phyloP scores from a whole-genome alignment of 2,888 invertebrate species.

The Lamellibrachia satsuma region DNA sequence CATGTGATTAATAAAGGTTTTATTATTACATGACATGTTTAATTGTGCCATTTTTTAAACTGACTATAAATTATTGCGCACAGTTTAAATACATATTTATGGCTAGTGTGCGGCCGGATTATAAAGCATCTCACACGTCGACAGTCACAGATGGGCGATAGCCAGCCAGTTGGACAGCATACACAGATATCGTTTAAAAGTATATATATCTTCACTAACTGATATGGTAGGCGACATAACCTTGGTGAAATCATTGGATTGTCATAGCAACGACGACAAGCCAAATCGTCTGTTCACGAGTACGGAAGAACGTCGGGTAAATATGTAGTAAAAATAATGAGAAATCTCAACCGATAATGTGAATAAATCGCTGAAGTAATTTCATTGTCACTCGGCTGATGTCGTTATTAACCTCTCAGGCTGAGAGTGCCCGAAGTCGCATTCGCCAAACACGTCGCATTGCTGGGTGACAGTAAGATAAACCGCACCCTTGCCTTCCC shows the following conservation, averaged over 20 bases:
- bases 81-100: not conserved
- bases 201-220: not conserved
- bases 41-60: not conserved
- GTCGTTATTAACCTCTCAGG: constrained; percentile 3
- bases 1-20: not conserved
- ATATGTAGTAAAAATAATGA: not conserved
- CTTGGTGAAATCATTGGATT: not conserved
- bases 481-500: constrained; percentile 3
- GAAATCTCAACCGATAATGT: not conserved
- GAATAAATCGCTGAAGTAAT: constrained; percentile 17
- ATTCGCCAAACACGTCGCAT: constrained; percentile 17
- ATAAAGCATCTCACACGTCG: not conserved
- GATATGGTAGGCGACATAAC: not conserved
- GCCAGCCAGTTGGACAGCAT: not conserved
- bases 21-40: not conserved
- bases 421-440: not conserved
- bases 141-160: not conserved
- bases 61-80: not conserved
- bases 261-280: not conserved
- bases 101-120: not conserved
- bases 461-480: not conserved
- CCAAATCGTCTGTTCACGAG: not conserved
- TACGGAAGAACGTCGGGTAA: not conserved
- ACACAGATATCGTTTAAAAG: not conserved
- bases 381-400: not conserved